These are phyloP conservation scores for Autographa gamma DNA, from an alignment of 2,888 invertebrate species.

Conservation along the genomic window DNA sequence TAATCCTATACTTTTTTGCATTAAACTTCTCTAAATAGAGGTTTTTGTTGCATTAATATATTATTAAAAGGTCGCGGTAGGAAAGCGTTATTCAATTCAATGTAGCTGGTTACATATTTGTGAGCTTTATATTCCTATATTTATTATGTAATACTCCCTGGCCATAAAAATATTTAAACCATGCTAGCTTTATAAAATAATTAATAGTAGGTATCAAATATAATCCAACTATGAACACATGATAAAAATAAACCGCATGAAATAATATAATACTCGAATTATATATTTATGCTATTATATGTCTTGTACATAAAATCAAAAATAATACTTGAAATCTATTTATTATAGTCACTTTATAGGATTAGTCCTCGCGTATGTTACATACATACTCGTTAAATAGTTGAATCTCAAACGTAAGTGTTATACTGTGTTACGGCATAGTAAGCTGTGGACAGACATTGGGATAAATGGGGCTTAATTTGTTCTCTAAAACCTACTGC, in stretches of 20 bases:
- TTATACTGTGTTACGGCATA: constrained; percentile 42
- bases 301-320: constrained; percentile 48
- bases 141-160: not conserved
- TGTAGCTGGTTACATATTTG: not conserved
- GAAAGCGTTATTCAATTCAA: constrained; percentile 1
- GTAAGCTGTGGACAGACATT: constrained; percentile 6
- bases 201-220: constrained; percentile 8
- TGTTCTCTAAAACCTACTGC: not conserved
- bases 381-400: constrained; percentile 44
- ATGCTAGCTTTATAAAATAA: not conserved
- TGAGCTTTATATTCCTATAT: not conserved
- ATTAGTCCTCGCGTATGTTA: constrained; percentile 28
- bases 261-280: constrained; percentile 51
- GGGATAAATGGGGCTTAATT: not conserved
- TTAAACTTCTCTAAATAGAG: too few species aligned
- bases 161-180: not conserved
- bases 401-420: constrained; percentile 55
- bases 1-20: too few species aligned
- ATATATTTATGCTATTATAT: constrained; percentile 34
- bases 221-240: constrained; percentile 38
- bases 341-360: constrained; percentile 35
- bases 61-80: not conserved
- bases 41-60: not conserved
- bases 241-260: constrained; percentile 47
- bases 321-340: constrained; percentile 32